phyloP scores from a whole-genome alignment of 2,888 invertebrate genomes.

The Aporophyla nigra region DNA sequence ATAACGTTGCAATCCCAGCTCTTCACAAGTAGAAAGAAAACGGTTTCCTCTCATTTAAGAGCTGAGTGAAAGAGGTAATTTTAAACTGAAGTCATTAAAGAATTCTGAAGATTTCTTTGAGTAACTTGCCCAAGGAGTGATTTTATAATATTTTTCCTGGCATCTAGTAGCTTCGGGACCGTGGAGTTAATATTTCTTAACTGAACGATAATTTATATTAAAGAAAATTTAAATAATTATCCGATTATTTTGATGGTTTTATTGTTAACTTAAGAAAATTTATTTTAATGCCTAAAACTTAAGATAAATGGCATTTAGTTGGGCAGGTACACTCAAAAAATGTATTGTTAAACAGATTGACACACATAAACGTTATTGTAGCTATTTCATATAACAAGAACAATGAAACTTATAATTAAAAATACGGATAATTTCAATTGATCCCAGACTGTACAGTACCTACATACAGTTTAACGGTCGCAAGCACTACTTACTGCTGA shows the following conservation, averaged over 20 bases:
- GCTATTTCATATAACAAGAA: not conserved
- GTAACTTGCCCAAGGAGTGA: conserved; percentile 1
- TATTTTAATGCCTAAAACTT: not conserved
- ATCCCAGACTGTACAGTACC: not conserved
- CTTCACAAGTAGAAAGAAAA: conserved; percentile 17
- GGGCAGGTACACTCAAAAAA: not conserved
- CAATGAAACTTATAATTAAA: not conserved
- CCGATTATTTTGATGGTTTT: not conserved
- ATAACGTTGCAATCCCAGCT: conserved; percentile 35
- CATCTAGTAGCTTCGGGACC: not conserved
- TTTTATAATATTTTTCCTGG: conserved; percentile 34
- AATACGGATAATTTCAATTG: not conserved
- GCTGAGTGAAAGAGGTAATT: conserved; percentile 41
- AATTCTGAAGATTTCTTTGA: conserved; percentile 40
- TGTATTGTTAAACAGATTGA: not conserved
- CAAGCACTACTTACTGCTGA: not conserved
- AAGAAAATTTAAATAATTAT: not conserved
- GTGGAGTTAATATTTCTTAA: conserved; percentile 14
- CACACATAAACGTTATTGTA: not conserved
- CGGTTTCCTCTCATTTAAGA: conserved; percentile 21
- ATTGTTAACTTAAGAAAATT: not conserved
- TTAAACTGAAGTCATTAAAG: conserved; percentile 40
- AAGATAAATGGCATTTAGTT: not conserved
- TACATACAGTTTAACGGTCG: not conserved
- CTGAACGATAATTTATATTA: conserved; percentile 2